A percentile compares a stretch with the other conserved stretches of the same genome.
These are phyloP conservation scores for Orthonyx spaldingii DNA, from an alignment of 2,113 vertebrate genomes.

Conservation along the genomic window DNA sequence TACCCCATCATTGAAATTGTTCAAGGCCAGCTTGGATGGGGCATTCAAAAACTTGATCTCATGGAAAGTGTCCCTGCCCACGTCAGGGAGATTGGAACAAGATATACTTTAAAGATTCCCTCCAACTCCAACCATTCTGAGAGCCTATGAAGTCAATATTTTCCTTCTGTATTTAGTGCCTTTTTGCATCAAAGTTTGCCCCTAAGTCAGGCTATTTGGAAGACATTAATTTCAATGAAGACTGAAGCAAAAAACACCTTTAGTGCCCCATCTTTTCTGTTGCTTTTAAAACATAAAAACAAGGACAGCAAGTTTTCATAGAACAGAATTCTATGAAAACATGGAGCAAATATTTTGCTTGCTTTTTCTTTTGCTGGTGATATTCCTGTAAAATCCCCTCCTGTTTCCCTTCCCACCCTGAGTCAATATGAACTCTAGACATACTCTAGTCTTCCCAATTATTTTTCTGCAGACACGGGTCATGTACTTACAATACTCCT, in stretches of 20 bases:
- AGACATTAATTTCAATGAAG: neutral
- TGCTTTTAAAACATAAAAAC: neutral
- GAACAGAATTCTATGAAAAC: neutral
- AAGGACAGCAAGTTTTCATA: neutral
- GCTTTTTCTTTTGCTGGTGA: neutral
- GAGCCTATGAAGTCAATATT: neutral
- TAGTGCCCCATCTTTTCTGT: neutral
- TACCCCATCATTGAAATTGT: neutral
- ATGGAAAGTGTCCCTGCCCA: neutral
- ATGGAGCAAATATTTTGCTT: neutral
- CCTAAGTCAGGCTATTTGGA: neutral
- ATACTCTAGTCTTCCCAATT: neutral
- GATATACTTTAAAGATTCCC: neutral
- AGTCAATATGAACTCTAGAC: neutral
- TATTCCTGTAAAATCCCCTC: neutral
- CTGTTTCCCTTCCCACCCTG: neutral
- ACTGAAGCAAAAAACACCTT: neutral
- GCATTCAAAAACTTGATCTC: neutral
- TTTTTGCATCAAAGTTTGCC: neutral
- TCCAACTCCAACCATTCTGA: neutral
- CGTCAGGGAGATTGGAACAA: neutral
- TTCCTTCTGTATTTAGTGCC: neutral
- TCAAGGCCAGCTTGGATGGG: neutral
- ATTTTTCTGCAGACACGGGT: neutral
- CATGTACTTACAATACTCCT: neutral